Conservation (phyloP, 2,888 invertebrate species). For the Drosophila vallismaia region DNA sequence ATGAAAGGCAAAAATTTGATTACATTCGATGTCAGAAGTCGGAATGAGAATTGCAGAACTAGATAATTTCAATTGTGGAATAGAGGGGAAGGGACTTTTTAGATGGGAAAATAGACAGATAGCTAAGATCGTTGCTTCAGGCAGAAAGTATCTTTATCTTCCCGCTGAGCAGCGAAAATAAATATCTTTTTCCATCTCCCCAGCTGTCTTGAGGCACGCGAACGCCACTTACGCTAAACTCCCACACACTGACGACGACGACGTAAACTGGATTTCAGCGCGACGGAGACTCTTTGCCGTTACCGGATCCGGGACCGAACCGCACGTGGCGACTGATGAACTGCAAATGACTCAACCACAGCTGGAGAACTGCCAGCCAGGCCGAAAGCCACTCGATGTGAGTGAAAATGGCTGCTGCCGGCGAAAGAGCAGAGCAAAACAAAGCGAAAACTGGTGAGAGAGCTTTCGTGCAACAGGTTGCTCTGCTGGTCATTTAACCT, state of each 20-base stretch:
- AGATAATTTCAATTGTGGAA: constrained; percentile 31
- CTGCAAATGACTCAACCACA: constrained; percentile 66
- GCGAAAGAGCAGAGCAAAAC: constrained; percentile 73
- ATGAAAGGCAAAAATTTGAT: constrained; percentile 68
- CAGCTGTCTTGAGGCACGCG: constrained; percentile 42
- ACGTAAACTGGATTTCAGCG: constrained; percentile 19
- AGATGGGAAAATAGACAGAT: constrained; percentile 11
- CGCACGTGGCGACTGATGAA: constrained; percentile 74
- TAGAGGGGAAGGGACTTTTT: not conserved
- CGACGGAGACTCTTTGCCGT: constrained; percentile 4
- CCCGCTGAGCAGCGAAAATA: constrained; percentile 47
- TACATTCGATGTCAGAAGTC: constrained; percentile 44
- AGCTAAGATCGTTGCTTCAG: not conserved
- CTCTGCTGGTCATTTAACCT: constrained; percentile 23
- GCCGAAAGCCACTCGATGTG: constrained; percentile 27
- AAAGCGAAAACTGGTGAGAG: constrained; percentile 42
- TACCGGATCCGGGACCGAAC: constrained; percentile 21
- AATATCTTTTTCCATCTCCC: constrained; percentile 13
- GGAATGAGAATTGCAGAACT: constrained; percentile 45
- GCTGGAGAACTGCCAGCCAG: constrained; percentile 32
- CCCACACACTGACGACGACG: constrained; percentile 16
- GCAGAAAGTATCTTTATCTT: constrained; percentile 39
- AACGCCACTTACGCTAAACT: constrained; percentile 34
- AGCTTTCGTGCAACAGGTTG: constrained; percentile 51
- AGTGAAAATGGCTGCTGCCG: constrained; percentile 54